A percentile compares a stretch with the other conserved stretches of the same genome.
Evolutionary conservation across 2,113 vertebrate species (phyloP).

Genomic region (Phalacrocorax aristotelis): DNA sequence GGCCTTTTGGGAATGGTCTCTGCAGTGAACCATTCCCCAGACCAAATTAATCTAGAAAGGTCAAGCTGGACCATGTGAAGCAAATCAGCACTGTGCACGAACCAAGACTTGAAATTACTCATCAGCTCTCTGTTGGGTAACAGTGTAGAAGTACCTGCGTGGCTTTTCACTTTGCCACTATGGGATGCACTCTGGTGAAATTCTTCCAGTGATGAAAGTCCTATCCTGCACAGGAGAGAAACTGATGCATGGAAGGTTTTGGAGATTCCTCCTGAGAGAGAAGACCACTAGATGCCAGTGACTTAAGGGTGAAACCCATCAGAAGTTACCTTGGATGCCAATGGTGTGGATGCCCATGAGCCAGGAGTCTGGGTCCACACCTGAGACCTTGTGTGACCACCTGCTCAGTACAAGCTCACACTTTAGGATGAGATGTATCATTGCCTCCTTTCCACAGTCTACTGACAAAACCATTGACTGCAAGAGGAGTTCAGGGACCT

Average conservation of each 20-base stretch:
- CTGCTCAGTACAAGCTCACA: rapidly evolving
- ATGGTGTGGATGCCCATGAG: neutral
- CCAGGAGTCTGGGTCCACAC: neutral
- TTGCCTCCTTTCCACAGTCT: neutral
- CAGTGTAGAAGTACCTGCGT: neutral
- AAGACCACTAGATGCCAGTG: neutral
- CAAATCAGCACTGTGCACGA: neutral
- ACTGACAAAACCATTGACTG: neutral
- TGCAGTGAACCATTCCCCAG: neutral
- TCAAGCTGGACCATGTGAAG: neutral
- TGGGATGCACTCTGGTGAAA: neutral
- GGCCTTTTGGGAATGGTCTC: neutral
- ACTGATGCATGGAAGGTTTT: neutral
- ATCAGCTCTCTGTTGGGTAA: neutral
- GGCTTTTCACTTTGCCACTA: neutral
- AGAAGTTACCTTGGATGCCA: neutral
- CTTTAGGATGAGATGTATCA: neutral
- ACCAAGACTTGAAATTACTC: neutral
- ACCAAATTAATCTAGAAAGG: neutral
- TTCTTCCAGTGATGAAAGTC: neutral
- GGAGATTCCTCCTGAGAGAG: neutral
- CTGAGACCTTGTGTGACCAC: neutral
- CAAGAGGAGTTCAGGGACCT: neutral
- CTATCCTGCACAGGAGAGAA: neutral
- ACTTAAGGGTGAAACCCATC: neutral